Percentiles rank a stretch among this genome's conserved stretches.
phyloP scores from a whole-genome alignment of 2,113 vertebrate genomes.

The Calyptomena viridis region DNA sequence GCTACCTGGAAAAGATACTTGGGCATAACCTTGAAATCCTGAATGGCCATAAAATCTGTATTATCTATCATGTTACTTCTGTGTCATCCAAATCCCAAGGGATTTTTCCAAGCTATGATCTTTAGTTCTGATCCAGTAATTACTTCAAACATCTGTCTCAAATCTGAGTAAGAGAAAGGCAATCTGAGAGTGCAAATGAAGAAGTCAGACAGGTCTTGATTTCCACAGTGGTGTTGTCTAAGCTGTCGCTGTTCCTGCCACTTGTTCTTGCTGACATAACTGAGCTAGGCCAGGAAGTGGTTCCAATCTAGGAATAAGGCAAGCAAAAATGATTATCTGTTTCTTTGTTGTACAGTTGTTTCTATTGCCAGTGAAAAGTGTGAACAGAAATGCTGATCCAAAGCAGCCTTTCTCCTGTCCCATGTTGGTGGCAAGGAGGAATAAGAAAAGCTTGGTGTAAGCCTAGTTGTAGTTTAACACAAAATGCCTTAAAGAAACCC shows the following conservation, averaged over 20 bases:
- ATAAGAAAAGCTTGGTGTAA: neutral
- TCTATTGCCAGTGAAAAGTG: neutral
- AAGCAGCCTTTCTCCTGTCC: neutral
- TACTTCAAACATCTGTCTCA: neutral
- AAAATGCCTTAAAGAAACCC: neutral
- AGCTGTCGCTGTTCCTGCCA: neutral
- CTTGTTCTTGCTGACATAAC: neutral
- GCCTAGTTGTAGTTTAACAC: neutral
- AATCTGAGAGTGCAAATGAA: rapidly evolving
- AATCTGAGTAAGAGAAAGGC: neutral
- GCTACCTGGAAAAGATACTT: neutral
- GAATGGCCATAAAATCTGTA: neutral
- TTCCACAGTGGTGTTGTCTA: neutral
- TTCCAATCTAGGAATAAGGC: neutral
- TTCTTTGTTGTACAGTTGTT: neutral
- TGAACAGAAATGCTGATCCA: neutral
- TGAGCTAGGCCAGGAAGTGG: neutral
- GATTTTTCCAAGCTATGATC: neutral
- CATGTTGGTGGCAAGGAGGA: neutral
- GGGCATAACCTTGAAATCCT: neutral
- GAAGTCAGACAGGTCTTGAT: neutral
- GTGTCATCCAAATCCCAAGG: neutral
- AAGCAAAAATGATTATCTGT: neutral
- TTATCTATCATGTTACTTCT: neutral
- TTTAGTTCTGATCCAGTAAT: neutral